Percentiles rank a stretch among this genome's conserved stretches.
Evolutionary conservation across 2,113 vertebrate species (phyloP).

Genomic region (Formicarius rufipectus): DNA sequence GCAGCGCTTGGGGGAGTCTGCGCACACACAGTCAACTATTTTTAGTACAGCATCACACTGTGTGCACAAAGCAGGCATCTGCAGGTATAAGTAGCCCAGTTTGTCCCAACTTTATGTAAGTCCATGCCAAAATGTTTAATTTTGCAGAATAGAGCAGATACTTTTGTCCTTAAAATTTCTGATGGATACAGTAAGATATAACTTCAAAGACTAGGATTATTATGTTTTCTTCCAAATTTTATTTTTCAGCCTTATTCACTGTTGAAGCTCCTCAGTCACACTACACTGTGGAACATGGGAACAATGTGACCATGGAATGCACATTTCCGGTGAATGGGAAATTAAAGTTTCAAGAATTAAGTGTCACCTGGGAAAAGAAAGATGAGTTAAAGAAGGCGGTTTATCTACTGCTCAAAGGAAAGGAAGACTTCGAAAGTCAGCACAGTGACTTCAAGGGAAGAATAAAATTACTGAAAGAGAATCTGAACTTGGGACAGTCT

Average conservation of each 20-base stretch:
- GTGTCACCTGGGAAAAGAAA: slow-evolving; percentile 80
- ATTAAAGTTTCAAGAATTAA: slow-evolving; percentile 54
- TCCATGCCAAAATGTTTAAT: neutral
- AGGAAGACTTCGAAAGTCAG: slow-evolving; percentile 52
- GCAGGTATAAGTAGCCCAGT: neutral
- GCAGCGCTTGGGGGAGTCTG: neutral
- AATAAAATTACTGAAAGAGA: slow-evolving; percentile 72
- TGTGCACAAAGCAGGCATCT: neutral
- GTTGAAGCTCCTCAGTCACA: slow-evolving; percentile 70
- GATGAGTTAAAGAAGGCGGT: slow-evolving; percentile 60
- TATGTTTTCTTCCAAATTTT: neutral
- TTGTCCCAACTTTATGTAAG: neutral
- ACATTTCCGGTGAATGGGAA: slow-evolving; percentile 74
- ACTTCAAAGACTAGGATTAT: neutral
- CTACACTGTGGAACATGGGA: slow-evolving; percentile 73
- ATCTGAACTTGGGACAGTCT: slow-evolving; percentile 75
- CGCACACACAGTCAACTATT: rapidly evolving
- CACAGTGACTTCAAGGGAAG: slow-evolving; percentile 71
- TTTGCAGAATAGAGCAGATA: neutral
- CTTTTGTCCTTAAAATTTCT: neutral
- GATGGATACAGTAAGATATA: neutral
- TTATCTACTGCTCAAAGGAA: slow-evolving; percentile 66
- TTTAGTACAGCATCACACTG: neutral
- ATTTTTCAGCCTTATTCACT: slow-evolving; percentile 80
- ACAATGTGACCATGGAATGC: slow-evolving; percentile 83